phyloP scores from a whole-genome alignment of 1,140 invertebrate genomes.

The Macrobrachium nipponense region DNA sequence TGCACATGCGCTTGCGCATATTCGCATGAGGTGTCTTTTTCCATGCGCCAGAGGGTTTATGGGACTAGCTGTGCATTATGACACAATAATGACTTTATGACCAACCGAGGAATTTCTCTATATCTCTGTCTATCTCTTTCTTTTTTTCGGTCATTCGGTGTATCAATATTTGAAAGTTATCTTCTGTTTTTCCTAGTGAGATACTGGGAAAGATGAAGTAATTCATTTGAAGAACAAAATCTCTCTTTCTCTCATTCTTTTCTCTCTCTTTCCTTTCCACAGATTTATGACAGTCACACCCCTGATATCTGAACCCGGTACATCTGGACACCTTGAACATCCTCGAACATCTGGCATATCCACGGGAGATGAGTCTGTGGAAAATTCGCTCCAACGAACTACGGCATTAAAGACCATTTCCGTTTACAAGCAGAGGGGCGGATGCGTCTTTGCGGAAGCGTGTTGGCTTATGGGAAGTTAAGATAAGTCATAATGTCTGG shows the following conservation, averaged over 20 bases:
- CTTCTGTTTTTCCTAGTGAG: neutral
- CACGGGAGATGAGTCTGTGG: neutral
- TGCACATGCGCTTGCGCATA: too few species aligned
- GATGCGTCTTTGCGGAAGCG: neutral
- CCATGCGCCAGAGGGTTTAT: too few species aligned
- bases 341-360: neutral
- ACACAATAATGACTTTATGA: too few species aligned
- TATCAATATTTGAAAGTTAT: neutral
- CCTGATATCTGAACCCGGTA: conserved; percentile 17
- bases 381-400: too few species aligned
- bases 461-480: conserved; percentile 11
- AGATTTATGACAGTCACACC: conserved; percentile 30
- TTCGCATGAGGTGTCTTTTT: too few species aligned
- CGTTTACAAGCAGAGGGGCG: too few species aligned
- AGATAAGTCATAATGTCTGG: neutral
- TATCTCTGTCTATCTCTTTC: conserved; percentile 4
- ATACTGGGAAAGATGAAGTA: neutral
- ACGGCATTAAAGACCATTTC: neutral
- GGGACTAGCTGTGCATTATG: too few species aligned
- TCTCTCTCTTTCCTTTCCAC: neutral
- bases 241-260: too few species aligned
- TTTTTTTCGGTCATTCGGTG: neutral
- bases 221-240: neutral
- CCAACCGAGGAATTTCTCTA: neutral
- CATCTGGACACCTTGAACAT: conserved; percentile 20